Evolutionary conservation across 2,888 invertebrate genomes (phyloP), one percentile per base, ranked within the genome.

Genomic region (Eupithecia tripunctaria): DNA sequence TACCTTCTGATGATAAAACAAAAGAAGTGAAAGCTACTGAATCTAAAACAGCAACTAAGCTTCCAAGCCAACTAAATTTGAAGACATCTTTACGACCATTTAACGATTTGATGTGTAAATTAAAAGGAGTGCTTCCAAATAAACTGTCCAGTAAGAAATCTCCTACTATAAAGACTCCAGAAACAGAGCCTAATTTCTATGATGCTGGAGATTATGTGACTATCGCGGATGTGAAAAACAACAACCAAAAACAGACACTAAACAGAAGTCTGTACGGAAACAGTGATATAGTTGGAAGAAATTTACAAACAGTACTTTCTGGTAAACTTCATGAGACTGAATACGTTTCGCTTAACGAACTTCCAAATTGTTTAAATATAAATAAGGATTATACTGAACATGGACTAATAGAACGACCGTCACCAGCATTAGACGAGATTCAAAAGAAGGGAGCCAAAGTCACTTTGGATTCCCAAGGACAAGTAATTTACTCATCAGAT

Each of bases 401-500:
- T 67, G 86, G 85, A 56, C 80, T 89, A 78, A 88, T 89, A 72
- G 90, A 89, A 75, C 90, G 88, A 77, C 80, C 85, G 15, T 87
- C 88, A 7, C 86, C 85, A 67, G 88, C 85, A 7, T 82, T 90
- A 74, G 91, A 94, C 74, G 92, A 93, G 76, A 84, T 92, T 91
- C 88, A 95, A 91, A 88, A 89, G 71, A 96, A 96, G 85, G 97
- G 97, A 32, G 97, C 97, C 29, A 96, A 97, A 84, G 97, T 98
- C 59, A 97, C 97, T 47, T 91, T 98, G 63, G 97, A 98, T 90
- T 97, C 98, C 32, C 97, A 97, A 84, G 98, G 98, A 68, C 97
- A 97, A 95, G 97, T 98, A 63, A 97, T 98, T 75, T 98, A 97
- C 91, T 97, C 97, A 77, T 98, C 98, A 27, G 98, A 98, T 82